phyloP scores from a whole-genome alignment of 2,797 vertebrate genomes.

The Cyprinella venusta region DNA sequence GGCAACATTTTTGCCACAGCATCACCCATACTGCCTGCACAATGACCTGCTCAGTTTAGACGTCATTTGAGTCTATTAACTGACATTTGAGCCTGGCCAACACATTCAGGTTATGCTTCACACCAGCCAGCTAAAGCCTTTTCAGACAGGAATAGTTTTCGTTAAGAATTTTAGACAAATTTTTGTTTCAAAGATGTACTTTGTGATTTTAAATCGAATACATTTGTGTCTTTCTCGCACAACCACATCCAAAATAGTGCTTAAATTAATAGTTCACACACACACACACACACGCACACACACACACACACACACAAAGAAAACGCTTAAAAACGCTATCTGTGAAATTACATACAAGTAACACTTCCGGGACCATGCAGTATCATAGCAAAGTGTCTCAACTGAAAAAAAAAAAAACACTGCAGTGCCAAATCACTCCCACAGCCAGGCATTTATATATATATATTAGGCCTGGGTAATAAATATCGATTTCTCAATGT shows the following conservation, averaged over 20 bases:
- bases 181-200: not conserved
- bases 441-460: no score
- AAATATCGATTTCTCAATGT: no score
- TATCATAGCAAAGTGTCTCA: no score
- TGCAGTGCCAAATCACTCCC: no score
- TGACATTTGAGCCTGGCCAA: conserved; percentile 3
- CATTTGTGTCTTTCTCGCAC: not conserved
- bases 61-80: conserved; percentile 34
- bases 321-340: not conserved
- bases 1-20: conserved; percentile 17
- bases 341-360: no score
- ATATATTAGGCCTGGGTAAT: no score
- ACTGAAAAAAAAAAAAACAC: no score
- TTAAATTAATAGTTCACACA: not conserved
- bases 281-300: not conserved
- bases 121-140: not conserved
- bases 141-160: not conserved
- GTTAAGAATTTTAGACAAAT: not conserved
- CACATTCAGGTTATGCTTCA: not conserved
- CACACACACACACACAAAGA: not conserved
- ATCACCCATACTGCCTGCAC: not conserved
- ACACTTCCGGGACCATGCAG: no score
- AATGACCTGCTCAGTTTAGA: conserved; percentile 13
- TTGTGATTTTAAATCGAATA: conserved; percentile 13
- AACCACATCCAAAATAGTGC: not conserved